Conservation (phyloP, 2,113 vertebrate genomes). For the Dicentrarchus labrax region DNA sequence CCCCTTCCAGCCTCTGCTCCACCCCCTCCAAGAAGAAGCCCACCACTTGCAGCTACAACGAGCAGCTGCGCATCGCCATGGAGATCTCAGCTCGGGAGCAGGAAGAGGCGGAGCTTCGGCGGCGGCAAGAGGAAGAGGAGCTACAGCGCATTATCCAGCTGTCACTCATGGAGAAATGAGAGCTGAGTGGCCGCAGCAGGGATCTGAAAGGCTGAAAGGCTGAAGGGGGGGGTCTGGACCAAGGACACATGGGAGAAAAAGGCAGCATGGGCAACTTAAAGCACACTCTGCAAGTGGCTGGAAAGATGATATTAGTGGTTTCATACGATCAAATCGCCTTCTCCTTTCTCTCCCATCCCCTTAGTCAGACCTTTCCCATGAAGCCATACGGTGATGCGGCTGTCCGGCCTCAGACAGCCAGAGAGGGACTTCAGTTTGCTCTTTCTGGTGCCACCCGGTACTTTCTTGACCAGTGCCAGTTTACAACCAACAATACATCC, state of each 20-base stretch:
- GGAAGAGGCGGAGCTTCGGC: conserved; percentile 89
- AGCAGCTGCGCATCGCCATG: conserved; percentile 96
- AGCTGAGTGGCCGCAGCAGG: background rate
- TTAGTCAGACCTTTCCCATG: conserved; percentile 50
- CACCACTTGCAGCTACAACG: conserved; percentile 86
- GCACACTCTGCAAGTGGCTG: conserved; percentile 33
- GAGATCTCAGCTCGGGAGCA: conserved; percentile 93
- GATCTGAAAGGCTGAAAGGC: conserved; percentile 8
- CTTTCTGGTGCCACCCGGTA: conserved; percentile 59
- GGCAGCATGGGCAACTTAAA: conserved; percentile 1
- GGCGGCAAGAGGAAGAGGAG: conserved; percentile 92
- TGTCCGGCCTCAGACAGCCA: conserved; percentile 30
- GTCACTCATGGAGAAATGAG: conserved; percentile 94
- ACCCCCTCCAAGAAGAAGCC: conserved; percentile 84
- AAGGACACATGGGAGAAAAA: conserved; percentile 32
- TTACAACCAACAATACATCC: conserved; percentile 69
- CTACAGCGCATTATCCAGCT: conserved; percentile 94
- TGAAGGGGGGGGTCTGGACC: conserved; percentile 44
- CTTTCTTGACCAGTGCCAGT: conserved; percentile 65
- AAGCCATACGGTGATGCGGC: conserved; percentile 45
- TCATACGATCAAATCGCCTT: background rate
- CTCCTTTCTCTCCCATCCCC: conserved; percentile 33
- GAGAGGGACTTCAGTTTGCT: conserved; percentile 13
- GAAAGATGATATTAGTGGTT: background rate
- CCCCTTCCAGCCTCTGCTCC: conserved; percentile 72